These are phyloP conservation scores for Heliconius charithonia DNA, from an alignment of 2,888 invertebrate genomes.

Conservation along the genomic window DNA sequence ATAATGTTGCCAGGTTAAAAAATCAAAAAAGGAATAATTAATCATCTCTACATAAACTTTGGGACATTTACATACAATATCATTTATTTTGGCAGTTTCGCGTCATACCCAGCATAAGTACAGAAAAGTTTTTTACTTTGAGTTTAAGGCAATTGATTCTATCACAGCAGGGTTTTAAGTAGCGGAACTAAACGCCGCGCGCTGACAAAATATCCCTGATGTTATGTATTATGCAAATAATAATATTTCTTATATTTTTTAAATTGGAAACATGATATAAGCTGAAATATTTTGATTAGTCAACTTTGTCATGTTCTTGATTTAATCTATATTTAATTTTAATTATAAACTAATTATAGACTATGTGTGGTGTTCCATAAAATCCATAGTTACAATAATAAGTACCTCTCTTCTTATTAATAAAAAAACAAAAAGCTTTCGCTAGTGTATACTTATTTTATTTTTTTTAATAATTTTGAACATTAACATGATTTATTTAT, in stretches of 20 bases:
- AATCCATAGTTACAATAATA: constrained; percentile 8
- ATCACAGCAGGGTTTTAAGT: background rate
- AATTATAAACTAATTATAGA: constrained; percentile 15
- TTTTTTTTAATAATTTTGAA: background rate
- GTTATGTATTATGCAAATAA: too few species aligned
- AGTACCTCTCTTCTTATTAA: constrained; percentile 9
- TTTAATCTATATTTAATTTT: constrained; percentile 14
- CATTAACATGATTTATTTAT: constrained; percentile 1
- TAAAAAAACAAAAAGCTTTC: constrained; percentile 12
- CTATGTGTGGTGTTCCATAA: constrained; percentile 25
- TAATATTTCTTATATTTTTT: background rate
- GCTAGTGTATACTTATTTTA: constrained; percentile 1
- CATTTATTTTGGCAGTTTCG: background rate
- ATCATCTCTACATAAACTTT: background rate
- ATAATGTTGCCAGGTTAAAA: constrained; percentile 16
- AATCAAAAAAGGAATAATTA: background rate
- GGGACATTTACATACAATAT: background rate
- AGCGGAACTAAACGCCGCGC: background rate
- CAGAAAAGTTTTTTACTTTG: background rate
- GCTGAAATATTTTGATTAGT: background rate
- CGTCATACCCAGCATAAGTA: background rate
- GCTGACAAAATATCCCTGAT: background rate
- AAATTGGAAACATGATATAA: constrained; percentile 10
- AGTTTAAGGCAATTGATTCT: too few species aligned
- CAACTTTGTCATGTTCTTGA: constrained; percentile 17